Conservation (phyloP, 2,113 vertebrate genomes). For the Pandion haliaetus region DNA sequence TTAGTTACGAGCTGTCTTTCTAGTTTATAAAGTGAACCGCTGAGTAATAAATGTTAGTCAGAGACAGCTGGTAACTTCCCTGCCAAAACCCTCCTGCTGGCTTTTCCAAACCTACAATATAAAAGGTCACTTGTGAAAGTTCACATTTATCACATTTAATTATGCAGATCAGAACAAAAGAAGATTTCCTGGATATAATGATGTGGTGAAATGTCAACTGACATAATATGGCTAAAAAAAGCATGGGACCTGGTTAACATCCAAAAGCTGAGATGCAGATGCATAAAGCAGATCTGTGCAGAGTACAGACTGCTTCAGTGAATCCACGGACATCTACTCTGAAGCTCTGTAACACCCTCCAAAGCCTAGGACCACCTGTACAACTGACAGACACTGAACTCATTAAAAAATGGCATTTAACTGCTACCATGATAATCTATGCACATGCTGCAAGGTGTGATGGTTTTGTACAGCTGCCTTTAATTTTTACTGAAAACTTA, state of each 20-base stretch:
- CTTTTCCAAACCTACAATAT: background rate
- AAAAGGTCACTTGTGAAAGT: conserved; percentile 39
- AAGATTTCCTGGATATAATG: background rate
- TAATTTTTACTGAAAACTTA: background rate
- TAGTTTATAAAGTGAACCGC: background rate
- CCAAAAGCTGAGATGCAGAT: background rate
- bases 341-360: background rate
- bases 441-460: background rate
- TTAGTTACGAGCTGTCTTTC: background rate
- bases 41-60: conserved; percentile 32
- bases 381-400: background rate
- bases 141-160: conserved; percentile 33
- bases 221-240: conserved; percentile 20
- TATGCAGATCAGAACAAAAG: conserved; percentile 24
- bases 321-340: background rate
- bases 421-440: background rate
- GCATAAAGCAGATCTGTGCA: background rate
- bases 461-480: background rate
- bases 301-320: background rate
- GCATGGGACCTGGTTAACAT: background rate
- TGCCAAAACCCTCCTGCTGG: background rate
- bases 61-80: background rate
- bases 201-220: conserved; percentile 28
- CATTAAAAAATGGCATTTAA: background rate
- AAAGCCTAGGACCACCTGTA: background rate